phyloP scores from a whole-genome alignment of 2,888 invertebrate genomes.

The Sturmia bella region DNA sequence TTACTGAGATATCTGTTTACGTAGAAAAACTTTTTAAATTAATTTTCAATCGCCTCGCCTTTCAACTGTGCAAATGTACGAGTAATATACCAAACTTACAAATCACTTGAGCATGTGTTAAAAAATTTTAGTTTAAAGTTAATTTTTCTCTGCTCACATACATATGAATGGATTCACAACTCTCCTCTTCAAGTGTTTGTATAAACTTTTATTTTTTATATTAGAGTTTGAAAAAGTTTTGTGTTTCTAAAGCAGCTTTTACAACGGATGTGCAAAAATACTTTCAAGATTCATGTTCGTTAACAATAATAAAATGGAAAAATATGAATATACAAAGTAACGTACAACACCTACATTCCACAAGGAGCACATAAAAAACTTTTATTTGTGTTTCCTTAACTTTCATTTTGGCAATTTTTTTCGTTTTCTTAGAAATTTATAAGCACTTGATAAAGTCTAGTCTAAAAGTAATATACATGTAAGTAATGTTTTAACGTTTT shows the following conservation, averaged over 20 bases:
- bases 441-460: conserved; percentile 40
- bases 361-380: conserved; percentile 35
- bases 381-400: conserved; percentile 32
- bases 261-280: conserved; percentile 67
- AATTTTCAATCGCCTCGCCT: background rate
- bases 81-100: conserved; percentile 56
- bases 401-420: conserved; percentile 21
- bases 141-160: conserved; percentile 32
- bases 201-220: conserved; percentile 45
- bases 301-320: conserved; percentile 42
- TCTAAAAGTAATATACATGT: conserved; percentile 35
- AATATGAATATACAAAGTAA: conserved; percentile 24
- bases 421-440: conserved; percentile 7
- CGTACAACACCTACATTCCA: conserved; percentile 45
- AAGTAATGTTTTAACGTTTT: conserved; percentile 20
- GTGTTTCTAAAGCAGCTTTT: conserved; percentile 66
- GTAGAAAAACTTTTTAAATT: background rate
- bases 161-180: background rate
- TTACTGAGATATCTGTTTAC: too few relatives aligned
- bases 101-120: conserved; percentile 69
- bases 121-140: conserved; percentile 63
- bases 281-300: conserved; percentile 62
- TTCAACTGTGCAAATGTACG: background rate
- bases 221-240: conserved; percentile 65
- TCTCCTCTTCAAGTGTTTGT: conserved; percentile 21